Evolutionary conservation across 2,888 invertebrate genomes (phyloP).

Genomic region (Pandemis corylana): DNA sequence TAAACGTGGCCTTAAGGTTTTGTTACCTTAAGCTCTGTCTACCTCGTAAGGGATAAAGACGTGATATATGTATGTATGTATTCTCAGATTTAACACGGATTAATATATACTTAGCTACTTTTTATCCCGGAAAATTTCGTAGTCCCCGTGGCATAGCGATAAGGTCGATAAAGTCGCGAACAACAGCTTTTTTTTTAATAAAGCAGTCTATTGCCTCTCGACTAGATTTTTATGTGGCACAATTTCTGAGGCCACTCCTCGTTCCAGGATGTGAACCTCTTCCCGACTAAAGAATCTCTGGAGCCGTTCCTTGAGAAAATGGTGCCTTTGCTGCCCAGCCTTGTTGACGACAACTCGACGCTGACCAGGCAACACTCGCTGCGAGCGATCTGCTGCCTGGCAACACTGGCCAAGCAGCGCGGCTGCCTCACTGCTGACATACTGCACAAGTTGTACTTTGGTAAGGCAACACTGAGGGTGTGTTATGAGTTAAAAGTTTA

Average conservation of each 20-base stretch:
- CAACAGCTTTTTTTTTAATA: too few relatives aligned
- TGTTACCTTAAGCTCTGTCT: too few relatives aligned
- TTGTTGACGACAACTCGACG: conserved; percentile 87
- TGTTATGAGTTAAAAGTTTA: background rate
- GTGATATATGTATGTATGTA: too few relatives aligned
- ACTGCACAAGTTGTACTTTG: conserved; percentile 87
- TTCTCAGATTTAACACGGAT: too few relatives aligned
- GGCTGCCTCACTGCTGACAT: conserved; percentile 77
- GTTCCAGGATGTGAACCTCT: conserved; percentile 71
- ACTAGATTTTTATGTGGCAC: background rate
- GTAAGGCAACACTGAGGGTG: conserved; percentile 55
- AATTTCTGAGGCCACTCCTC: background rate
- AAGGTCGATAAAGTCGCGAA: too few relatives aligned
- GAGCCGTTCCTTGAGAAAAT: conserved; percentile 79
- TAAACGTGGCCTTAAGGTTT: too few relatives aligned
- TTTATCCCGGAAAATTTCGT: too few relatives aligned
- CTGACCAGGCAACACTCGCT: conserved; percentile 86
- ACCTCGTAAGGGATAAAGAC: too few relatives aligned
- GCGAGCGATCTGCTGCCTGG: conserved; percentile 81
- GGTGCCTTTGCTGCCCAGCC: conserved; percentile 83
- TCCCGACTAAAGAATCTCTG: conserved; percentile 77
- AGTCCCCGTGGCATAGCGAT: too few relatives aligned
- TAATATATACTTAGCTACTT: too few relatives aligned
- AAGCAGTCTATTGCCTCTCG: too few relatives aligned
- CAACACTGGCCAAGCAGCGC: conserved; percentile 63